These are phyloP conservation scores for Thalassaphorura encarpata DNA, from an alignment of 1,140 invertebrate species.

Conservation along the genomic window DNA sequence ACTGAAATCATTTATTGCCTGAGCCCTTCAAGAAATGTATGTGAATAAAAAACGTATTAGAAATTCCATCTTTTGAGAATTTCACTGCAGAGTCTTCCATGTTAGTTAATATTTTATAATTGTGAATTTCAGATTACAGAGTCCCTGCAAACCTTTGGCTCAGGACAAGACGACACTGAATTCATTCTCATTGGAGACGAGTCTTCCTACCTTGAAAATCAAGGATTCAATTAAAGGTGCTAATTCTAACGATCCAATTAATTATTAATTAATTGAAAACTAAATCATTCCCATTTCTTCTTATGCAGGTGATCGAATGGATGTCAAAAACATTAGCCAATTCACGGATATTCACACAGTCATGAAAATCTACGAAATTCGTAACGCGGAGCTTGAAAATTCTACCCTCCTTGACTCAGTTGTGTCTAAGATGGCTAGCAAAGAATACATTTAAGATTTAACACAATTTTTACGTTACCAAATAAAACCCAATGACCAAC, in stretches of 20 bases:
- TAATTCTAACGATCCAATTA: too few species aligned
- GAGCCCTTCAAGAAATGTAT: constrained; percentile 51
- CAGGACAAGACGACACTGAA: constrained; percentile 44
- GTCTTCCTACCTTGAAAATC: constrained; percentile 36
- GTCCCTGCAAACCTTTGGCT: constrained; percentile 53
- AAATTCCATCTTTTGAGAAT: neutral
- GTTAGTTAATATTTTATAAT: too few species aligned
- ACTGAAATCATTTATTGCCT: constrained; percentile 59
- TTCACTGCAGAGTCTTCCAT: neutral
- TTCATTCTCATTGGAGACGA: constrained; percentile 45
- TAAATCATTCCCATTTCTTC: too few species aligned
- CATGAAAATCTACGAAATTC: constrained; percentile 50
- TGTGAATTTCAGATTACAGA: constrained; percentile 32
- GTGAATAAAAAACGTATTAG: too few species aligned
- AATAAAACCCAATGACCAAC: too few species aligned
- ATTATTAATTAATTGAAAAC: too few species aligned
- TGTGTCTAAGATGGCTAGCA: constrained; percentile 50
- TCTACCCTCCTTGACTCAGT: constrained; percentile 46
- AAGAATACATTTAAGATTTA: too few species aligned
- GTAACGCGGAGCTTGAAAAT: constrained; percentile 38
- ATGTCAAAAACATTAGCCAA: constrained; percentile 39
- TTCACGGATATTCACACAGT: constrained; percentile 42
- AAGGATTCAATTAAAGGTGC: constrained; percentile 43
- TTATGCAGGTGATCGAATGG: too few species aligned
- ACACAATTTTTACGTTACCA: too few species aligned